phyloP scores from a whole-genome alignment of 30 jellyfish, hydroid and myxozoan genomes.

The Cassiopea xamachana region DNA sequence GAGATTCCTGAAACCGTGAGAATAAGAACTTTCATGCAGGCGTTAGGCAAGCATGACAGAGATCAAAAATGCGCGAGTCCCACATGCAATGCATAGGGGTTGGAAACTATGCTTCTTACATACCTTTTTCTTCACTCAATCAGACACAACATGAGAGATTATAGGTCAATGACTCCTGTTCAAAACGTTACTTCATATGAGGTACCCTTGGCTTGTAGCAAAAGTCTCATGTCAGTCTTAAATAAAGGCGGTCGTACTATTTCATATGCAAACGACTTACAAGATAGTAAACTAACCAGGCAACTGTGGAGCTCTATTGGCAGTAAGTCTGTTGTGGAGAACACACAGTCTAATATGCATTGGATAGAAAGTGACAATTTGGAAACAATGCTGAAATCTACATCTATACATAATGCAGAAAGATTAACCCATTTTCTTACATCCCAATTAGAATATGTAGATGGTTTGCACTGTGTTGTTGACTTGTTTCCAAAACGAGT shows the following conservation, averaged over 20 bases:
- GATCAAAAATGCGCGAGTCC: neutral
- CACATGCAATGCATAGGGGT: neutral
- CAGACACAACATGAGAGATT: no score
- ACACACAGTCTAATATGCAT: conserved; percentile 20
- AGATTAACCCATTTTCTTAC: conserved; percentile 44
- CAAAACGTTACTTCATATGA: no score
- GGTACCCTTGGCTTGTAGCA: no score
- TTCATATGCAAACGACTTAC: conserved; percentile 32
- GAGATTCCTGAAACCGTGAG: neutral
- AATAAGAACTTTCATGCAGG: neutral
- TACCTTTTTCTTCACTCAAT: no score
- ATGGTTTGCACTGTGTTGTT: neutral
- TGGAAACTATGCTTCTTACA: neutral
- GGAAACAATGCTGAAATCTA: conserved; percentile 41
- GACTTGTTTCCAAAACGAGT: neutral
- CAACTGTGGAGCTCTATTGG: conserved; percentile 29
- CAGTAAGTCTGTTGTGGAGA: neutral
- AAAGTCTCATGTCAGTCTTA: neutral
- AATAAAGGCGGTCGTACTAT: conserved; percentile 25
- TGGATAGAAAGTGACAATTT: conserved; percentile 50
- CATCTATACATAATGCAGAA: conserved; percentile 43
- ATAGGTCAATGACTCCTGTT: no score
- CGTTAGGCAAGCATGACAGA: neutral
- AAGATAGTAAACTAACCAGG: conserved; percentile 37
- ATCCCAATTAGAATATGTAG: conserved; percentile 32